Percentiles rank a stretch among this genome's conserved stretches.
phyloP scores from a whole-genome alignment of 2,797 vertebrate species.

The Sebastes ruberrimus region DNA sequence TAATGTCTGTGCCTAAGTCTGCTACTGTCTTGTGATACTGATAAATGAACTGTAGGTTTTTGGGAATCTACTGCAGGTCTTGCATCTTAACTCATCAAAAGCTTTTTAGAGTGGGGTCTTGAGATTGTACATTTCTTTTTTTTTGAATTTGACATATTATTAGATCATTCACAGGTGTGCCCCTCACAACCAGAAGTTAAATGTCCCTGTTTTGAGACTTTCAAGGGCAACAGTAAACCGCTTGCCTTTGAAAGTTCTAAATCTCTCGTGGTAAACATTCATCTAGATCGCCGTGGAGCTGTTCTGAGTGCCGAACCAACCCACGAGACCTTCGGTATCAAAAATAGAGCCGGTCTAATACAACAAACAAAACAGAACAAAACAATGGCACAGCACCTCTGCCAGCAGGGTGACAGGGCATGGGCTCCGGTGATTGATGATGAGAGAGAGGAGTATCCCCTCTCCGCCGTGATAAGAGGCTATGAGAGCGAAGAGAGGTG shows the following conservation, averaged over 20 bases:
- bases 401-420: slow-evolving; percentile 67
- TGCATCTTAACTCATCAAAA: neutral
- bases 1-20: neutral
- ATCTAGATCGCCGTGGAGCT: slow-evolving; percentile 40
- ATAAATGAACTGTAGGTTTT: neutral
- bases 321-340: slow-evolving; percentile 53
- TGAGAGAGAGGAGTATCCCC: slow-evolving; percentile 60
- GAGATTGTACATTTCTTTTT: neutral
- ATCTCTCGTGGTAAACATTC: slow-evolving; percentile 37
- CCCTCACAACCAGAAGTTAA: neutral
- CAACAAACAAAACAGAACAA: slow-evolving; percentile 61
- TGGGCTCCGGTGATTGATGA: slow-evolving; percentile 73
- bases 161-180: neutral
- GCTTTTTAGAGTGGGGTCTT: neutral
- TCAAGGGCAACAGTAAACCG: slow-evolving; percentile 11
- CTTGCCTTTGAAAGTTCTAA: slow-evolving; percentile 46
- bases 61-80: neutral
- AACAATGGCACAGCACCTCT: slow-evolving; percentile 68
- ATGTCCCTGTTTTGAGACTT: slow-evolving; percentile 26
- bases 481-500: slow-evolving; percentile 55
- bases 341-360: slow-evolving; percentile 61
- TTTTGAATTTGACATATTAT: neutral
- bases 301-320: slow-evolving; percentile 38
- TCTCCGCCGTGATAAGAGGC: slow-evolving; percentile 59
- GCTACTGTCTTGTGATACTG: neutral